phyloP scores from a whole-genome alignment of 2,113 vertebrate species.

The Rhinopomastus cyanomelas region DNA sequence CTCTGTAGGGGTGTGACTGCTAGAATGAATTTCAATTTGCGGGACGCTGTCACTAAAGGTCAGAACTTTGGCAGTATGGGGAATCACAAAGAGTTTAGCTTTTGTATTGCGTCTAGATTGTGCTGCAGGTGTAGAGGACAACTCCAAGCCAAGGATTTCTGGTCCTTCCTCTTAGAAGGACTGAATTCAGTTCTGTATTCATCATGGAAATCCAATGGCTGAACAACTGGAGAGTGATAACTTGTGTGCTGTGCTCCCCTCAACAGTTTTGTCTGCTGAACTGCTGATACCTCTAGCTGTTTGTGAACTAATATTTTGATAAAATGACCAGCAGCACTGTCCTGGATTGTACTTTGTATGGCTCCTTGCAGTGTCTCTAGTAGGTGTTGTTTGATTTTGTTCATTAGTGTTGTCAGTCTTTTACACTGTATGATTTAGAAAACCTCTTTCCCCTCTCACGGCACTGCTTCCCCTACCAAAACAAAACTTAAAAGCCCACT shows the following conservation, averaged over 20 bases:
- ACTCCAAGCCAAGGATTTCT: neutral
- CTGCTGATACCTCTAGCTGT: neutral
- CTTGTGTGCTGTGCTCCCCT: neutral
- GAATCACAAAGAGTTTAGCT: neutral
- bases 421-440: neutral
- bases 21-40: neutral
- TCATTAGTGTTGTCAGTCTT: constrained; percentile 18
- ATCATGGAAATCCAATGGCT: neutral
- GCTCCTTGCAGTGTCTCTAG: constrained; percentile 4
- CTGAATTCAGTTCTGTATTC: neutral
- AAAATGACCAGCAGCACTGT: neutral
- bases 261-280: constrained; percentile 4
- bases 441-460: constrained; percentile 3
- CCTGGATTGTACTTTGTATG: neutral
- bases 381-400: constrained; percentile 26
- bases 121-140: neutral
- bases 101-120: neutral
- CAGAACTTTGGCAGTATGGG: neutral
- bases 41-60: neutral
- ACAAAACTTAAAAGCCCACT: neutral
- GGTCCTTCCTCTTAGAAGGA: neutral
- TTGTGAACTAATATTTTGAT: constrained; percentile 3
- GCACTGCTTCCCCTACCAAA: neutral
- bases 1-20: neutral
- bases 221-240: neutral